These are phyloP conservation scores for Scaptomyza polygonia DNA, from an alignment of 2,888 invertebrate genomes.

Conservation along the genomic window DNA sequence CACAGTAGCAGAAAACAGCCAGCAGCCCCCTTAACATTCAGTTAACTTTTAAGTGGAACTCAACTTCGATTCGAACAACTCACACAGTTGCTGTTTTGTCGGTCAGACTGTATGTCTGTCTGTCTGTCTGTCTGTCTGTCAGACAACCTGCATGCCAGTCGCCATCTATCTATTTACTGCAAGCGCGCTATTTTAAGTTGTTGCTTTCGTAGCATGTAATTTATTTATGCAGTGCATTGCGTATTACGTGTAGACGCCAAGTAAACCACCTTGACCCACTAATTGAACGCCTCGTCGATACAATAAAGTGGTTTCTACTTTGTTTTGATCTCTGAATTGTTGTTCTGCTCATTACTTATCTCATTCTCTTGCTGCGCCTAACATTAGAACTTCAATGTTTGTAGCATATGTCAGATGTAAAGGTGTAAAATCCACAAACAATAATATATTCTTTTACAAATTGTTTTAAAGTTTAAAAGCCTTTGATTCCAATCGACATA, in stretches of 20 bases:
- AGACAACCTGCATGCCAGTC: slow-evolving; percentile 2
- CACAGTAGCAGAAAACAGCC: background rate
- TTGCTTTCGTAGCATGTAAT: slow-evolving; percentile 54
- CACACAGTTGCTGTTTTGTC: slow-evolving; percentile 11
- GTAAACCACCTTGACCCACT: slow-evolving; percentile 79
- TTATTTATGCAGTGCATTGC: slow-evolving; percentile 60
- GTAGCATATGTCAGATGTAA: slow-evolving; percentile 29
- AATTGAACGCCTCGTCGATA: slow-evolving; percentile 60
- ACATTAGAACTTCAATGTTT: slow-evolving; percentile 17
- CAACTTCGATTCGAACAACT: slow-evolving; percentile 13
- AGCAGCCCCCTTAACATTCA: background rate
- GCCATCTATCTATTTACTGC: slow-evolving; percentile 10
- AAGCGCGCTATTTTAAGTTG: slow-evolving; percentile 61
- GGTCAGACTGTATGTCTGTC: background rate
- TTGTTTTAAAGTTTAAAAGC: too few species aligned
- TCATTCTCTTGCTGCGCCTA: slow-evolving; percentile 23
- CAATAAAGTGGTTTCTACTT: background rate
- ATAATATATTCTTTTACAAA: too few species aligned
- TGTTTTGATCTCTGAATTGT: slow-evolving; percentile 5
- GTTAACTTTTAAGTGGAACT: slow-evolving; percentile 32
- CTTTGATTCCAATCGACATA: too few species aligned
- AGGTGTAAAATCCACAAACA: slow-evolving; percentile 3
- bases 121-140: background rate
- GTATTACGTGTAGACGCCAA: slow-evolving; percentile 54
- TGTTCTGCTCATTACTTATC: background rate